Evolutionary conservation across 2,888 invertebrate genomes (phyloP).

Genomic region (Julus scanicus): DNA sequence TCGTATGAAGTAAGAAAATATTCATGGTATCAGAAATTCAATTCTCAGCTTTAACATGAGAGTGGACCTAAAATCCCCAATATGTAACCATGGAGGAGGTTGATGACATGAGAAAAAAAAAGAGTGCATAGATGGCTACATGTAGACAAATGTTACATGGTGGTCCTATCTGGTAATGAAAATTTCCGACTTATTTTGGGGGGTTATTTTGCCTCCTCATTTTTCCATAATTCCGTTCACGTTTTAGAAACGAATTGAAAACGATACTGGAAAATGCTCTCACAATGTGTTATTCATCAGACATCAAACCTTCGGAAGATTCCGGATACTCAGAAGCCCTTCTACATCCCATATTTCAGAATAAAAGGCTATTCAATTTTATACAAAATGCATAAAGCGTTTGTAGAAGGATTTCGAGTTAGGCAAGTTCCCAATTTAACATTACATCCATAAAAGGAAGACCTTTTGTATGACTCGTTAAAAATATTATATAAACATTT

Average conservation of each 20-base stretch:
- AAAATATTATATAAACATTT: background rate
- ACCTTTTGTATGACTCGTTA: background rate
- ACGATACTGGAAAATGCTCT: background rate
- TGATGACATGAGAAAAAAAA: too few relatives aligned
- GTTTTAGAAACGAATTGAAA: slow-evolving; percentile 24
- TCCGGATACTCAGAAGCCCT: background rate
- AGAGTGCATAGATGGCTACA: background rate
- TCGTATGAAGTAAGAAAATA: too few relatives aligned
- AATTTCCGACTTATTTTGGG: background rate
- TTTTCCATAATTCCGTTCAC: slow-evolving; percentile 25
- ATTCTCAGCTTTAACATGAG: too few relatives aligned
- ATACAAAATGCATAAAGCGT: slow-evolving; percentile 37
- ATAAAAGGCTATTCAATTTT: background rate
- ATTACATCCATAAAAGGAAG: background rate
- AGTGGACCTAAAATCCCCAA: too few relatives aligned
- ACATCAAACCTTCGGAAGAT: slow-evolving; percentile 4
- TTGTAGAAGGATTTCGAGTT: background rate
- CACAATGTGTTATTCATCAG: slow-evolving; percentile 30
- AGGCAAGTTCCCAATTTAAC: background rate
- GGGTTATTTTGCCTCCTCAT: background rate
- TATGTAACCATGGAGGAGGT: too few relatives aligned
- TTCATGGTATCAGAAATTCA: too few relatives aligned
- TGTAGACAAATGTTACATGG: background rate
- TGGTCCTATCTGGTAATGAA: background rate
- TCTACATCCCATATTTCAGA: slow-evolving; percentile 17